Percentiles rank a stretch among this genome's conserved stretches.
Conservation (phyloP, 2,113 vertebrate genomes). For the Sturnira hondurensis region DNA sequence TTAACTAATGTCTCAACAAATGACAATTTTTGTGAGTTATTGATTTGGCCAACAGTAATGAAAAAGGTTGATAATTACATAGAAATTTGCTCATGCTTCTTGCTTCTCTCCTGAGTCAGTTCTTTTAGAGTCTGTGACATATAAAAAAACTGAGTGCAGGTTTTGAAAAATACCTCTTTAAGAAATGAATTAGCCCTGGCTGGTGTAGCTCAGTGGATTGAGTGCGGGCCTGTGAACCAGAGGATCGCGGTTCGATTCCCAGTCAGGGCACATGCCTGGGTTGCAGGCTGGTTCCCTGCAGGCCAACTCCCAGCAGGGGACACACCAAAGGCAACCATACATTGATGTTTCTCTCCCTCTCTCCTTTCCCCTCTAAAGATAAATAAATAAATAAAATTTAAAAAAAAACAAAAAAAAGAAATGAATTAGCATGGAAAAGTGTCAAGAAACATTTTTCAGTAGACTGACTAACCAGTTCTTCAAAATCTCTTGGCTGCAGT, state of each 20-base stretch:
- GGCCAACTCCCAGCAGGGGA: no score
- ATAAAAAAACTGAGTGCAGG: not conserved
- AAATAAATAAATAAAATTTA: no score
- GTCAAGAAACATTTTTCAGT: not conserved
- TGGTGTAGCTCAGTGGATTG: no score
- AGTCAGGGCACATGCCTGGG: no score
- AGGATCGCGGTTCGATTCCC: no score
- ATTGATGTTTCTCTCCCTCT: no score
- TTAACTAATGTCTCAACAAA: slow-evolving; percentile 59
- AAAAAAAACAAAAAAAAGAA: no score
- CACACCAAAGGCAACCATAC: no score
- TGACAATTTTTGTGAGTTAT: slow-evolving; percentile 56
- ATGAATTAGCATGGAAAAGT: not conserved
- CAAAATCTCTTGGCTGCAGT: not conserved
- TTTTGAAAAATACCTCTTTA: not conserved
- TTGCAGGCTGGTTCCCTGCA: no score
- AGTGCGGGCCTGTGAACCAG: no score
- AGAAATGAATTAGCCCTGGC: not conserved
- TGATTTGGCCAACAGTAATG: slow-evolving; percentile 57
- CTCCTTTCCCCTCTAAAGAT: no score
- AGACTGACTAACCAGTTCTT: not conserved
- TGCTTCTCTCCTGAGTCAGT: not conserved
- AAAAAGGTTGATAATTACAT: slow-evolving; percentile 52
- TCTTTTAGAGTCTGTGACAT: slow-evolving; percentile 7
- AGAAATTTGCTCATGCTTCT: not conserved